These are phyloP conservation scores for Octomys mimax DNA, from an alignment of 2,797 vertebrate genomes.

Conservation along the genomic window DNA sequence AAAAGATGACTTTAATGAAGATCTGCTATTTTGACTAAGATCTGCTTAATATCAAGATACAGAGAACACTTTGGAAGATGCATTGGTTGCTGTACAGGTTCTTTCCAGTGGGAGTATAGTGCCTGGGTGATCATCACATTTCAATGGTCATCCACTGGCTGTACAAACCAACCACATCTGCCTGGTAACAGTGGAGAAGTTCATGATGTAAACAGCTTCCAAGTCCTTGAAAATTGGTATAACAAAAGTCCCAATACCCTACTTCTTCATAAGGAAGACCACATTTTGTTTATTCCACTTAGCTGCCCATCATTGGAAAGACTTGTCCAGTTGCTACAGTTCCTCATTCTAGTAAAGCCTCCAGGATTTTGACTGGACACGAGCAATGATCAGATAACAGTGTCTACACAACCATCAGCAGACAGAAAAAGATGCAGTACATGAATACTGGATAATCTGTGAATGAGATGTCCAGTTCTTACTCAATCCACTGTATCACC, in stretches of 20 bases:
- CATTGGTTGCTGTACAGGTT: not conserved
- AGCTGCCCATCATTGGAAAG: constrained; percentile 84
- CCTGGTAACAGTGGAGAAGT: constrained; percentile 87
- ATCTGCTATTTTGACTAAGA: constrained; percentile 8
- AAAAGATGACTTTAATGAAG: not conserved
- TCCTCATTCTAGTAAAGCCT: constrained; percentile 90
- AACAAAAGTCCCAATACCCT: constrained; percentile 83
- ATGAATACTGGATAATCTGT: not conserved
- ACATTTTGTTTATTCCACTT: constrained; percentile 90
- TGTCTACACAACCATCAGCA: constrained; percentile 88
- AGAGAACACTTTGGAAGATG: not conserved
- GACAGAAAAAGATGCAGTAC: constrained; percentile 61
- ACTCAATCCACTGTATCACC: not conserved
- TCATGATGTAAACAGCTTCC: constrained; percentile 88
- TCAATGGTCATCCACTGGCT: constrained; percentile 86
- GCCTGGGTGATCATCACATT: constrained; percentile 65
- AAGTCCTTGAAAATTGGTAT: constrained; percentile 90
- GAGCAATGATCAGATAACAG: constrained; percentile 90
- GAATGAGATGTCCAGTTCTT: not conserved
- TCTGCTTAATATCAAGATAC: not conserved
- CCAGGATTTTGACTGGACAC: constrained; percentile 90
- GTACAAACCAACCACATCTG: constrained; percentile 91
- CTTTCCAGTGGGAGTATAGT: not conserved
- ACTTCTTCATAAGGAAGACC: constrained; percentile 91
- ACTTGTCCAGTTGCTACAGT: constrained; percentile 86